phyloP scores from a whole-genome alignment of 1,140 invertebrate genomes.

The Tetraneura akinire region DNA sequence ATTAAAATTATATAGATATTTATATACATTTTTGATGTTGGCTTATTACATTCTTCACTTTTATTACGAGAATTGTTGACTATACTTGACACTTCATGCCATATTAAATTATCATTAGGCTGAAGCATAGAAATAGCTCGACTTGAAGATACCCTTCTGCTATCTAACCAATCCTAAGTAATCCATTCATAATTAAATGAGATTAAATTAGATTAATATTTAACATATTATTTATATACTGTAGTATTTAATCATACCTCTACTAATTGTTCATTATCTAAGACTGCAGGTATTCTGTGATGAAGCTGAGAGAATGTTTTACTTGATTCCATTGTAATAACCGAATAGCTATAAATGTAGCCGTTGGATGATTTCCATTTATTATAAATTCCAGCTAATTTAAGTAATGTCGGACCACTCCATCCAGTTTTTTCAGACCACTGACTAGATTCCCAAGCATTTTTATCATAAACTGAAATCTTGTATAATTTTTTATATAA shows the following conservation, averaged over 20 bases:
- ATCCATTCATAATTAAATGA: conserved; percentile 52
- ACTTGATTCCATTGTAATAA: conserved; percentile 78
- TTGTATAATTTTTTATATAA: conserved; percentile 35
- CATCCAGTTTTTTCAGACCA: conserved; percentile 64
- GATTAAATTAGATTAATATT: neutral
- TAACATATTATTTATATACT: neutral
- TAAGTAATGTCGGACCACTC: conserved; percentile 68
- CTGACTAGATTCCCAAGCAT: conserved; percentile 60
- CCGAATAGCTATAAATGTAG: conserved; percentile 72
- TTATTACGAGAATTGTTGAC: conserved; percentile 77
- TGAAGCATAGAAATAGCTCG: conserved; percentile 64
- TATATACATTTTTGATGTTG: conserved; percentile 54
- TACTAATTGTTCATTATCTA: conserved; percentile 70
- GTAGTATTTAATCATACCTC: conserved; percentile 60
- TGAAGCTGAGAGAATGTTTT: conserved; percentile 72
- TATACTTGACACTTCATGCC: conserved; percentile 70
- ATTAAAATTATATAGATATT: neutral
- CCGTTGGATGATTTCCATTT: conserved; percentile 64
- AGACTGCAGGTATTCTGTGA: conserved; percentile 77
- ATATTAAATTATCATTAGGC: conserved; percentile 62
- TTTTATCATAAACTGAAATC: conserved; percentile 64
- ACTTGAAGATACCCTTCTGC: conserved; percentile 62
- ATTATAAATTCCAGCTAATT: conserved; percentile 78
- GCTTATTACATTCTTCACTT: conserved; percentile 68
- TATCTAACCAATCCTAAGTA: conserved; percentile 70